These are phyloP conservation scores for Frieseomelitta varia DNA, from an alignment of 1,140 invertebrate genomes.

Conservation along the genomic window DNA sequence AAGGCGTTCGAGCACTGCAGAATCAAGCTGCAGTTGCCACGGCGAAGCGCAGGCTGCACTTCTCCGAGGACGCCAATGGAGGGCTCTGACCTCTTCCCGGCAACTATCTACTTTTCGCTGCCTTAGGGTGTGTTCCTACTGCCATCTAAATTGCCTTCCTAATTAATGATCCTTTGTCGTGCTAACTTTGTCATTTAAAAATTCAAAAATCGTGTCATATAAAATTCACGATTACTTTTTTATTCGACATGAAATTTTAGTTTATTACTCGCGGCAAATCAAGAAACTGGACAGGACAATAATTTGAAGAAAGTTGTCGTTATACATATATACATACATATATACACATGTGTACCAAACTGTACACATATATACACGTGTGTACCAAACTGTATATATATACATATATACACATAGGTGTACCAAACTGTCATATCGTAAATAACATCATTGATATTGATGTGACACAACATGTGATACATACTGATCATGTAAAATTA, in stretches of 20 bases:
- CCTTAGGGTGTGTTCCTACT: constrained; percentile 55
- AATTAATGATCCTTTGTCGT: constrained; percentile 56
- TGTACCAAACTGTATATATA: background rate
- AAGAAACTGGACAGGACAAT: background rate
- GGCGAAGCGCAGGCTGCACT: constrained; percentile 58
- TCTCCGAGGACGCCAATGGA: constrained; percentile 65
- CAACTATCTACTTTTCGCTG: constrained; percentile 61
- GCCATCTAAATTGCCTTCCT: constrained; percentile 53
- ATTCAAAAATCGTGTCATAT: background rate
- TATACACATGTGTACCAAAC: background rate
- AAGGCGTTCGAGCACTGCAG: constrained; percentile 60
- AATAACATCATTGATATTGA: background rate
- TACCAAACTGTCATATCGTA: no score
- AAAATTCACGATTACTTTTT: background rate
- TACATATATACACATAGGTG: background rate
- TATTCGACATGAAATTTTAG: background rate
- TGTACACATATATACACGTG: no score
- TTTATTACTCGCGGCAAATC: background rate
- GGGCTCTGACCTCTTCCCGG: constrained; percentile 72
- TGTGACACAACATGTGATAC: background rate
- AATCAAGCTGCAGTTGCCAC: constrained; percentile 67
- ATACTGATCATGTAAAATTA: background rate
- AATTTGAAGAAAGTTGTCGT: background rate
- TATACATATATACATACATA: background rate
- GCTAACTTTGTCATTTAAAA: constrained; percentile 11